phyloP scores from a whole-genome alignment of 2,797 vertebrate species.

The Etheostoma perlongum region DNA sequence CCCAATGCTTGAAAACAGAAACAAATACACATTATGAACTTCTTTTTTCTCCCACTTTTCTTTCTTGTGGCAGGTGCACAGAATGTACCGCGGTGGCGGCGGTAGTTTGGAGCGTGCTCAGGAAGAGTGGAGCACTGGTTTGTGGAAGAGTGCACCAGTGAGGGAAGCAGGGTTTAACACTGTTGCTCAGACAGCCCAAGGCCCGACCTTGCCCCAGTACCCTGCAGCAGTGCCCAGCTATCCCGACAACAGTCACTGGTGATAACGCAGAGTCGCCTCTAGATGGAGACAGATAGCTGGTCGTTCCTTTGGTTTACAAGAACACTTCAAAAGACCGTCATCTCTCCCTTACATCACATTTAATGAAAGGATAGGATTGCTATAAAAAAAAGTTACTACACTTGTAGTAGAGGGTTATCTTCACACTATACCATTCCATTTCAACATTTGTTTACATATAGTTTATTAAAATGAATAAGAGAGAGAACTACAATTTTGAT shows the following conservation, averaged over 20 bases:
- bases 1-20: neutral
- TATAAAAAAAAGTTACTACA: constrained; percentile 5
- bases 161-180: constrained; percentile 90
- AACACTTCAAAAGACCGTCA: constrained; percentile 21
- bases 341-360: constrained; percentile 40
- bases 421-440: constrained; percentile 58
- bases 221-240: constrained; percentile 92
- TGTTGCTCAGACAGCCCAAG: constrained; percentile 83
- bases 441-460: constrained; percentile 67
- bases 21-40: neutral
- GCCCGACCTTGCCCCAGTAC: constrained; percentile 91
- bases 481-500: constrained; percentile 18
- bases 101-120: constrained; percentile 94
- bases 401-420: constrained; percentile 13
- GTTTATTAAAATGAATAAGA: constrained; percentile 31
- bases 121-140: constrained; percentile 91
- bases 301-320: constrained; percentile 24
- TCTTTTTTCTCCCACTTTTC: neutral
- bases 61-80: constrained; percentile 87
- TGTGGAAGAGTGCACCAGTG: constrained; percentile 89
- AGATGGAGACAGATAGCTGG: constrained; percentile 68
- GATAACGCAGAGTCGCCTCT: constrained; percentile 55
- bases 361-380: constrained; percentile 28
- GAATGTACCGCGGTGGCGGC: constrained; percentile 90
- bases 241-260: constrained; percentile 89